Conservation (phyloP, 2,888 invertebrate genomes). For the Diaphora mendica region DNA sequence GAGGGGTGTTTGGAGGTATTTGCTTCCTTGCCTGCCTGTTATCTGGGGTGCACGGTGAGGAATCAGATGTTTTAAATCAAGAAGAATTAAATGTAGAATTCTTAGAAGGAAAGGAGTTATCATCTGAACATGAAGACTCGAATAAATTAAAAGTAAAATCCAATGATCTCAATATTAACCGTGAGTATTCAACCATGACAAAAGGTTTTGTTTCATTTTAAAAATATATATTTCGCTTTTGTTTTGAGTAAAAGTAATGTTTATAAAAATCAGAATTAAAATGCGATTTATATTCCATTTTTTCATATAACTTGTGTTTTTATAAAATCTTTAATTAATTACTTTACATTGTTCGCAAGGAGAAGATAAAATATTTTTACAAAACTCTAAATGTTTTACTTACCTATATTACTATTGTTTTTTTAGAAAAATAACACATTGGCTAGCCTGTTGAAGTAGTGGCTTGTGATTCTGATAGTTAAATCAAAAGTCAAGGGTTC, state of each 20-base stretch:
- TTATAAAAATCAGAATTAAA: too few species aligned
- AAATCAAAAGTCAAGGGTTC: too few species aligned
- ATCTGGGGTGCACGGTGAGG: constrained; percentile 41
- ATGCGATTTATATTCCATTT: too few species aligned
- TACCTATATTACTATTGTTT: background rate
- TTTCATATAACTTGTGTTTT: too few species aligned
- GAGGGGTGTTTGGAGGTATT: constrained; percentile 43
- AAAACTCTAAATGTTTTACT: background rate
- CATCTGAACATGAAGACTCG: constrained; percentile 1
- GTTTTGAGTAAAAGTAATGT: too few species aligned
- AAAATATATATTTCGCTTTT: too few species aligned
- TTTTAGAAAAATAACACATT: too few species aligned
- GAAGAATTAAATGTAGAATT: constrained; percentile 14
- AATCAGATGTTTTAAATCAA: constrained; percentile 26
- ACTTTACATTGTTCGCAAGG: too few species aligned
- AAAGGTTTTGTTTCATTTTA: background rate
- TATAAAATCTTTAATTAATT: too few species aligned
- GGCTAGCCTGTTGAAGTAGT: background rate
- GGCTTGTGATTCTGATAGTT: background rate
- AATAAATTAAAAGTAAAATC: constrained; percentile 18
- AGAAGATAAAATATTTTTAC: background rate
- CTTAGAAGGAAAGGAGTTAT: constrained; percentile 8
- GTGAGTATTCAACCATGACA: constrained; percentile 33
- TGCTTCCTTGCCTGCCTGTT: constrained; percentile 53
- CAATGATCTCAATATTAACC: constrained; percentile 48